These are phyloP conservation scores for Sarcophaga caerulescens DNA, from an alignment of 2,888 invertebrate genomes.

Conservation along the genomic window DNA sequence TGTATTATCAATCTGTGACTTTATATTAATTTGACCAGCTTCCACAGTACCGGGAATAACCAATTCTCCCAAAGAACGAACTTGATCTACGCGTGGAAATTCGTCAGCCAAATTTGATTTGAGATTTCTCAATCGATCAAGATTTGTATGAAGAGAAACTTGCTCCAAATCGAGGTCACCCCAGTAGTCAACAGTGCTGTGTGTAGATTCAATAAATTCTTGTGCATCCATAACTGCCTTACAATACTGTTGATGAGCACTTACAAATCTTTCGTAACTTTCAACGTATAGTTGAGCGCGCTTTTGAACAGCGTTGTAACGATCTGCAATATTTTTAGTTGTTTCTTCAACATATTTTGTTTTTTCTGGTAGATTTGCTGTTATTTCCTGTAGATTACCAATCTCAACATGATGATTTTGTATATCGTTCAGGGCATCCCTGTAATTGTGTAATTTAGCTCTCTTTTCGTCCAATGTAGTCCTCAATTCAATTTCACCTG, in stretches of 20 bases:
- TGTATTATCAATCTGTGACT: conserved; percentile 92
- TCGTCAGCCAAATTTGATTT: conserved; percentile 92
- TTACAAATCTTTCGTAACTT: conserved; percentile 92
- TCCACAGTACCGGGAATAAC: conserved; percentile 93
- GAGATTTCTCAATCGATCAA: conserved; percentile 91
- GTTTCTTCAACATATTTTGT: conserved; percentile 88
- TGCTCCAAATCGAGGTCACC: conserved; percentile 92
- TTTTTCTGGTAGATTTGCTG: conserved; percentile 89
- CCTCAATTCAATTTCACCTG: conserved; percentile 89
- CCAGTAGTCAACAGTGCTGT: conserved; percentile 91
- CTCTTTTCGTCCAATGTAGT: conserved; percentile 95
- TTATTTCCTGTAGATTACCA: conserved; percentile 89
- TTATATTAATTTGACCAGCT: conserved; percentile 91
- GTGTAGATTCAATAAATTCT: conserved; percentile 93
- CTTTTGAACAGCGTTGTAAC: conserved; percentile 87
- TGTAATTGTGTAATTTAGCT: conserved; percentile 91
- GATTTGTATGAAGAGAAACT: conserved; percentile 91
- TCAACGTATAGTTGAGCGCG: conserved; percentile 90
- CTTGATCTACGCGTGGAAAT: conserved; percentile 90
- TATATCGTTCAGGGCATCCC: conserved; percentile 91
- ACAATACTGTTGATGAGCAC: conserved; percentile 93
- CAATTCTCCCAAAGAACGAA: conserved; percentile 92
- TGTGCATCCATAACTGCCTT: conserved; percentile 92
- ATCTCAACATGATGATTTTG: conserved; percentile 92
- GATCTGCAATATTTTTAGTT: conserved; percentile 86